Base-by-base conservation (phyloP, 2,888 invertebrate species). In the Gasteruption jaculator region DNA sequence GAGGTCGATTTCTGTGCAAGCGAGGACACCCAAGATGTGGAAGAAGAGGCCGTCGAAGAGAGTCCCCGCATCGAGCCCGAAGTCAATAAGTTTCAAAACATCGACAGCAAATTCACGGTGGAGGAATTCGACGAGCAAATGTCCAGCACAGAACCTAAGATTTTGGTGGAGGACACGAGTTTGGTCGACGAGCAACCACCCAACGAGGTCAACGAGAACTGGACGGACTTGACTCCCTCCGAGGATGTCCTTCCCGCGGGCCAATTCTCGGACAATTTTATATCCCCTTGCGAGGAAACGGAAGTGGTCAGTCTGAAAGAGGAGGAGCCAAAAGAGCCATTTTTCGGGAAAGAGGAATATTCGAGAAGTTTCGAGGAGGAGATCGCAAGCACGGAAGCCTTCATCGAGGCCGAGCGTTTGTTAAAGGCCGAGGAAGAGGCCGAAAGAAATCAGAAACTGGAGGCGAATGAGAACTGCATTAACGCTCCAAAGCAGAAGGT, bases 201-300 rank as follows among this genome's bases (percentile, higher is more conserved):
- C 12, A 45, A 46, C 4, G 49, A 44, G 15, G 12, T 14, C 11
- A 46, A 41, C 26, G 49, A 40, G 12, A 33, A 41, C 2, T 56
- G 56, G 57, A 15, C 46, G 4, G 50, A 56, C 11, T 44, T 32
- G 14, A 29, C 12, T 14, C 24, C 11, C 2, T 45, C 27, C 22
- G 35, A 31, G 4, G 50, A 36, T 3, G 43, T 18, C 5, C 42
- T 30, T 3, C 52, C 53, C 33, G 31, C 40, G 4, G 54, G 49
- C n/a, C 58, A 57, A 30, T 57, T 58, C 22, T 57, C 53, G 11
- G 57, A 60, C n/a, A 54, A 60, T 30, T 60, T 56, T n/a, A n/a
- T n/a, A n/a, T n/a, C n/a, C 20, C 43, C 38, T 5, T 31, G 7
- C 3, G 8, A 7, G 10, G 30, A 30, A 11, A 18, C 10, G 7